phyloP scores from a whole-genome alignment of 2,888 invertebrate species.

The Nephrotoma flavescens region DNA sequence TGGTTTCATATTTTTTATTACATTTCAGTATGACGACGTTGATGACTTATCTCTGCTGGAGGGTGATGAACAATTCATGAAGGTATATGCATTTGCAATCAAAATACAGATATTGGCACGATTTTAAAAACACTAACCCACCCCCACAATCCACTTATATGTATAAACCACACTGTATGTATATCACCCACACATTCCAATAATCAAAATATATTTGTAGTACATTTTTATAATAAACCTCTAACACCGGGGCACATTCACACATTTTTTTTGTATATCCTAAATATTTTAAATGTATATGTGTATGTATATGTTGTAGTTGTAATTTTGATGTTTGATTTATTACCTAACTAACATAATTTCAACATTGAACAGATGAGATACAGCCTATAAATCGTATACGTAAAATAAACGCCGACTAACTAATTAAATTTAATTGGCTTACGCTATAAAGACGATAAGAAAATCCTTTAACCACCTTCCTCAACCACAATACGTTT shows the following conservation, averaged over 20 bases:
- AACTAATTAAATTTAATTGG: not conserved
- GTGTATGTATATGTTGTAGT: not conserved
- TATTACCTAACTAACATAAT: no score
- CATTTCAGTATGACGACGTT: not conserved
- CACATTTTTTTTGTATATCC: not conserved
- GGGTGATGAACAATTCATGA: not conserved
- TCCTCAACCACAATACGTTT: no score
- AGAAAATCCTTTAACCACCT: no score
- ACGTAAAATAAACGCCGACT: not conserved
- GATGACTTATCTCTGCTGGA: not conserved
- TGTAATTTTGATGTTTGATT: not conserved
- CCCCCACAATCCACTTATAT: not conserved
- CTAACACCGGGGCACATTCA: not conserved
- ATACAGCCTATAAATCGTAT: not conserved
- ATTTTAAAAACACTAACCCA: not conserved
- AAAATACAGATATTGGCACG: not conserved
- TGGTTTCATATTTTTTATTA: not conserved
- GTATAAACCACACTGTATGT: not conserved
- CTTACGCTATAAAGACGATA: not conserved
- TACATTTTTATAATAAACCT: not conserved
- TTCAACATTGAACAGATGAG: no score
- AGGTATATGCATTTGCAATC: not conserved
- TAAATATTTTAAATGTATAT: not conserved
- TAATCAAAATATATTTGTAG: not conserved
- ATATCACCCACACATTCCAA: not conserved